Conservation (phyloP, 2,113 vertebrate species). For the Parus major region DNA sequence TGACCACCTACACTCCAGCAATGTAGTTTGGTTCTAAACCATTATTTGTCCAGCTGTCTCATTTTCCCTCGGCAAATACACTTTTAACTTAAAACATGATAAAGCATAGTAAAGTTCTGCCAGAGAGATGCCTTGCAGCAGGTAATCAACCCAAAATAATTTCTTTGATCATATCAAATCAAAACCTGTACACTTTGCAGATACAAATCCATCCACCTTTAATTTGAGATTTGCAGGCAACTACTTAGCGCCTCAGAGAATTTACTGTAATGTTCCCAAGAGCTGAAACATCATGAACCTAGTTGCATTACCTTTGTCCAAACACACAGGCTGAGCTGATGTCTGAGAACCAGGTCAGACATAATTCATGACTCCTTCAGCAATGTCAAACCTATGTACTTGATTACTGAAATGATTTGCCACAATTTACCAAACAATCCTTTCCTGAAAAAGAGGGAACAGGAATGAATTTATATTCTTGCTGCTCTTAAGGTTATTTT, state of each 20-base stretch:
- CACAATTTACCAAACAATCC: not conserved
- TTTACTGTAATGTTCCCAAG: not conserved
- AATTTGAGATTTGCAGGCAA: not conserved
- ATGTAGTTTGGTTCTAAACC: not conserved
- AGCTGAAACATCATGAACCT: not conserved
- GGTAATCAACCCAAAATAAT: not conserved
- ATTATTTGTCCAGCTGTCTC: not conserved
- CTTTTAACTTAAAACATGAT: not conserved
- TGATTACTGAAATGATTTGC: not conserved
- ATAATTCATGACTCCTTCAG: not conserved
- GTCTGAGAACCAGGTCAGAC: not conserved
- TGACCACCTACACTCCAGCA: rapidly evolving
- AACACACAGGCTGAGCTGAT: not conserved
- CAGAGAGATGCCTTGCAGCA: not conserved
- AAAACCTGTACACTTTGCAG: not conserved
- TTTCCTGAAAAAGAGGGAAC: not conserved
- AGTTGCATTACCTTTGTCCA: not conserved
- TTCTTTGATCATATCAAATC: not conserved
- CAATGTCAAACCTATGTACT: not conserved
- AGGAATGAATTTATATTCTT: not conserved
- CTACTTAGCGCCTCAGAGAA: not conserved
- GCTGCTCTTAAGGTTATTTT: not conserved
- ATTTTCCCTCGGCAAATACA: not conserved
- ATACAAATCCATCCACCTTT: not conserved
- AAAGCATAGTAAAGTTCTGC: not conserved